These are phyloP conservation scores for Gymnarchus niloticus DNA, from an alignment of 2,113 vertebrate species.

Conservation along the genomic window DNA sequence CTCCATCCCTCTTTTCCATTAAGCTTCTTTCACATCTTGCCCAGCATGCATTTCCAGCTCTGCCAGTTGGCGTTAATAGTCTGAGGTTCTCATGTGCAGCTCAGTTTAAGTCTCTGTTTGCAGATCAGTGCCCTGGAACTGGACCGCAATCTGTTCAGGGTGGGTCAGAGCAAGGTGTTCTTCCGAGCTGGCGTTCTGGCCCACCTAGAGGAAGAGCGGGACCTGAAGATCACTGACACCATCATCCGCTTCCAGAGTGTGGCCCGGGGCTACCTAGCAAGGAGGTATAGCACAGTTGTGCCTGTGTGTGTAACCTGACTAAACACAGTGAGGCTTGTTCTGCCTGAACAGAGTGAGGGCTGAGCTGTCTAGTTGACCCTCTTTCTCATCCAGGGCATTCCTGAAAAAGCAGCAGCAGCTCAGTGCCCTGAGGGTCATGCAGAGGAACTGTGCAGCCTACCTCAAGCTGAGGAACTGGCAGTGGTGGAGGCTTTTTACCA, in stretches of 20 bases:
- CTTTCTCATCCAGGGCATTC: slow-evolving; percentile 63
- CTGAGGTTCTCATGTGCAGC: background rate
- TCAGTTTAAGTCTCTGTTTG: background rate
- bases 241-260: slow-evolving; percentile 86
- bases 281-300: slow-evolving; percentile 58
- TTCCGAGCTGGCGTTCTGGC: slow-evolving; percentile 84
- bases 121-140: slow-evolving; percentile 81
- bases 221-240: slow-evolving; percentile 86
- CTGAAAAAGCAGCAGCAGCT: slow-evolving; percentile 82
- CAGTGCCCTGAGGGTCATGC: slow-evolving; percentile 80
- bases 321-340: background rate
- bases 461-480: slow-evolving; percentile 89
- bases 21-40: background rate
- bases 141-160: slow-evolving; percentile 78
- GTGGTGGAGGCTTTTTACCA: slow-evolving; percentile 88
- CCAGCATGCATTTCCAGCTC: background rate
- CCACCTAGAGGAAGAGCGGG: slow-evolving; percentile 83
- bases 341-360: background rate
- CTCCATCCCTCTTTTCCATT: background rate
- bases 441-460: slow-evolving; percentile 85
- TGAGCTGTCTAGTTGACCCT: background rate
- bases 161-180: slow-evolving; percentile 90
- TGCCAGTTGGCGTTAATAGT: background rate
- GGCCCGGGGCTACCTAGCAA: slow-evolving; percentile 76
- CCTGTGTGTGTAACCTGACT: background rate